Evolutionary conservation across 2,113 vertebrate genomes (phyloP), one percentile per base, ranked within the genome.

Genomic region (Rallus limicola): DNA sequence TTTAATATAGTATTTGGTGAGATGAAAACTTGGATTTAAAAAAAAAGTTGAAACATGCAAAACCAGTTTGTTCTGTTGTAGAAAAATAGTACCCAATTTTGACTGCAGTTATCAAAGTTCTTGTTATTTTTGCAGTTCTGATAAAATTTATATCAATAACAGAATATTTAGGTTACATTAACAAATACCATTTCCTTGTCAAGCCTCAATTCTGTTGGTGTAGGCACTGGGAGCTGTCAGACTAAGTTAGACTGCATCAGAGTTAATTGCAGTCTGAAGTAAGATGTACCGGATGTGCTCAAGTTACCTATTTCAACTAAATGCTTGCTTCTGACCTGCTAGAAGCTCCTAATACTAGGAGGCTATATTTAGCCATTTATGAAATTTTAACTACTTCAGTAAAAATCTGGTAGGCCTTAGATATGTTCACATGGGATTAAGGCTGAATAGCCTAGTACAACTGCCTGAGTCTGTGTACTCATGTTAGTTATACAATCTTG

Each of bases 381-480:
- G 58, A 86, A 91, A 78, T 81, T 90, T 95, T 93, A 88, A 96
- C 16, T 21, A 40, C 59, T 83, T 40, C 68, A 80, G 18, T 40
- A 16, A 74, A 77, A 78, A 58, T 25, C 58, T 64, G 48, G 13
- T 31, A 71, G 38, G 20, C 79, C 40, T 77, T 46, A 50, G 19
- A 8, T 25, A 52, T 12, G 31, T 48, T 64, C 92, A 78, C 64
- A 8, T 15, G 80, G 86, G 76, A 94, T 72, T 67, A n/a, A 75
- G 56, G 68, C 52, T 86, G 92, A 83, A 46, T 7, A 93, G 46
- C n/a, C 7, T 25, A 62, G 64, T 20, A 46, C 74, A 76, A 40
- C 40, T 18, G 50, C 86, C 77, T 64, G 31, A 55, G 90, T 52
- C n/a, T 83, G 28, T 55, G 75, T 55, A 82, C 16, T 23, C 63